A percentile compares a stretch with the other conserved stretches of the same genome.
phyloP scores from a whole-genome alignment of 2,113 vertebrate species.

The Melanerpes aurifrons region DNA sequence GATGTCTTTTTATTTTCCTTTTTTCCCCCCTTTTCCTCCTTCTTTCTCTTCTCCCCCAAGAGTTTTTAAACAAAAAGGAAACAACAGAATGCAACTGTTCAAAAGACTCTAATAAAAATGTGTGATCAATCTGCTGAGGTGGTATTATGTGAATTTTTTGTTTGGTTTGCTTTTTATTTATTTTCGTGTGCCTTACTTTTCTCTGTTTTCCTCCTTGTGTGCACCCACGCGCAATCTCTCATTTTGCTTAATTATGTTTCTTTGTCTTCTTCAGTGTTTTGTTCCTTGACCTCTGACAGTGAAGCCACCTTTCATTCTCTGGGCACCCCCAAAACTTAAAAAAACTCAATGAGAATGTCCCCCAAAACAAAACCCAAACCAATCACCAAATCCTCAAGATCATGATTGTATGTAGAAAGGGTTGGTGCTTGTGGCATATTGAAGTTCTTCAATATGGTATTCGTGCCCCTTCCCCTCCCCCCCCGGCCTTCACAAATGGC shows the following conservation, averaged over 20 bases:
- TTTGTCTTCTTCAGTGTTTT: slow-evolving; percentile 6
- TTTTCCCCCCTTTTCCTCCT: too few relatives aligned
- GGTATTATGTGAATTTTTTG: slow-evolving; percentile 75
- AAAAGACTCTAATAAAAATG: slow-evolving; percentile 81
- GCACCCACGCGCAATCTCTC: neutral
- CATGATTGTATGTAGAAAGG: neutral
- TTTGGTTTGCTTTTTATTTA: too few relatives aligned
- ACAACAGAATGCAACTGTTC: slow-evolving; percentile 77
- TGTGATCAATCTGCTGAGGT: slow-evolving; percentile 80
- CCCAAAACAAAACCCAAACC: neutral
- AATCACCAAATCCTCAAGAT: neutral
- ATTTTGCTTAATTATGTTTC: too few relatives aligned
- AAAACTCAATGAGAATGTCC: neutral
- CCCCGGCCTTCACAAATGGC: too few relatives aligned
- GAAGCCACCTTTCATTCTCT: slow-evolving; percentile 38
- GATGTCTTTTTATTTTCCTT: slow-evolving; percentile 63
- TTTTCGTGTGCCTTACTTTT: too few relatives aligned
- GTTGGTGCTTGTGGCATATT: neutral
- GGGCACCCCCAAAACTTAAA: neutral
- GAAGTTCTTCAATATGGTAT: too few relatives aligned
- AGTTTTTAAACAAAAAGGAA: slow-evolving; percentile 78
- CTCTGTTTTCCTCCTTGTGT: too few relatives aligned
- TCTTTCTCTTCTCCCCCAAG: slow-evolving; percentile 20
- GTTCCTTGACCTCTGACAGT: slow-evolving; percentile 42
- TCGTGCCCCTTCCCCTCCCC: too few relatives aligned